phyloP scores from a whole-genome alignment of 2,888 invertebrate genomes.

The Aplocera efformata region DNA sequence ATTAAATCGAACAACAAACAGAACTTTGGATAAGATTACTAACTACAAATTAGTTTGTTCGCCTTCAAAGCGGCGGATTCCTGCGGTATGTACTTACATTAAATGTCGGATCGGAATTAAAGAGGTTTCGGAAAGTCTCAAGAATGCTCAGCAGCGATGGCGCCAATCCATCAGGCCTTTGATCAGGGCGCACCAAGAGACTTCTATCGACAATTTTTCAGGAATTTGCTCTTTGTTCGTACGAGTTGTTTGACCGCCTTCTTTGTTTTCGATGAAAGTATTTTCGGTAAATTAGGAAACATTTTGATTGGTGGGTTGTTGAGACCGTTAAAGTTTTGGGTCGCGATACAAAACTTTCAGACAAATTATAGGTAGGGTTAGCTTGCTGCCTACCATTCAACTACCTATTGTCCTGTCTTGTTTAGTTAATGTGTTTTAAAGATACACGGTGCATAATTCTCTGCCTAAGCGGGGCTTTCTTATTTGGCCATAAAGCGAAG shows the following conservation, averaged over 20 bases:
- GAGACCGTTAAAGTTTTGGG: slow-evolving; percentile 42
- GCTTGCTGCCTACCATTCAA: too few species aligned
- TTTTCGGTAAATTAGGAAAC: slow-evolving; percentile 49
- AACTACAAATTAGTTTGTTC: slow-evolving; percentile 70
- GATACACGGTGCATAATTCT: slow-evolving; percentile 53
- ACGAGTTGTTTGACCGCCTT: slow-evolving; percentile 51
- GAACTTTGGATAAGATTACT: slow-evolving; percentile 47
- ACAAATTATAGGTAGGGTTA: slow-evolving; percentile 34
- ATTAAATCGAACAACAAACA: slow-evolving; percentile 58
- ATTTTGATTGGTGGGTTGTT: slow-evolving; percentile 47
- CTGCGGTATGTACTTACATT: slow-evolving; percentile 53
- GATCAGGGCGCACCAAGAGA: slow-evolving; percentile 58
- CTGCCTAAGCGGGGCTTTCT: slow-evolving; percentile 61
- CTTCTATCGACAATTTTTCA: slow-evolving; percentile 53
- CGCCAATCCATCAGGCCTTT: slow-evolving; percentile 52
- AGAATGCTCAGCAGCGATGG: slow-evolving; percentile 39
- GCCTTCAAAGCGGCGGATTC: slow-evolving; percentile 68
- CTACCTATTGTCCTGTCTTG: too few species aligned
- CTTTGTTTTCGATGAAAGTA: slow-evolving; percentile 45
- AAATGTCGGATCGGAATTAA: slow-evolving; percentile 53
- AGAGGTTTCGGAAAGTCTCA: slow-evolving; percentile 41
- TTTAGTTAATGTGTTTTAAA: slow-evolving; percentile 7
- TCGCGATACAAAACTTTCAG: slow-evolving; percentile 41
- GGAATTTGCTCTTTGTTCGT: slow-evolving; percentile 50
- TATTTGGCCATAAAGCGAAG: slow-evolving; percentile 69